Evolutionary conservation across 2,113 vertebrate genomes (phyloP).

Genomic region (Vulpes lagopus): DNA sequence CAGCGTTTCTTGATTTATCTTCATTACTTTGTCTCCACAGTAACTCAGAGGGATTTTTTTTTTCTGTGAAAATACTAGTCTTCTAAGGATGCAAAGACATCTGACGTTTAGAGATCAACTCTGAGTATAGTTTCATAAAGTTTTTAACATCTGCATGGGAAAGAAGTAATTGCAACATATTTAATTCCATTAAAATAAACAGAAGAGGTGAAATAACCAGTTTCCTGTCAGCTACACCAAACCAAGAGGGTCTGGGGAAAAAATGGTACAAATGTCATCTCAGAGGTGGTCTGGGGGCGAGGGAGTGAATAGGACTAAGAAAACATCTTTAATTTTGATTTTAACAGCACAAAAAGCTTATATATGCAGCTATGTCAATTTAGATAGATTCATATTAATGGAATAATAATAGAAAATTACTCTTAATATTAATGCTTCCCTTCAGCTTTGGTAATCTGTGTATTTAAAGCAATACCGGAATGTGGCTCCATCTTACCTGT

Average conservation of each 20-base stretch:
- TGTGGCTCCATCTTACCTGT: not conserved
- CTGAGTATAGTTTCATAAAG: constrained; percentile 23
- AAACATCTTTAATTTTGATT: not conserved
- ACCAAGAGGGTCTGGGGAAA: not conserved
- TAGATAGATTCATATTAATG: not conserved
- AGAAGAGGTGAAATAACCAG: not conserved
- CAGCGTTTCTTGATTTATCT: constrained; percentile 9
- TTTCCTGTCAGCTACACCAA: not conserved
- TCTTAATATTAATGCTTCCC: not conserved
- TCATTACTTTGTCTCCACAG: not conserved
- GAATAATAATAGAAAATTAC: not conserved
- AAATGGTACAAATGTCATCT: not conserved
- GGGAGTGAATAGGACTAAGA: not conserved
- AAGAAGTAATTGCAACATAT: not conserved
- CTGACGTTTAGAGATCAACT: constrained; percentile 45
- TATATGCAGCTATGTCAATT: not conserved
- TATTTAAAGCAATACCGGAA: constrained; percentile 33
- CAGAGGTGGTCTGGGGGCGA: not conserved
- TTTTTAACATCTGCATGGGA: not conserved
- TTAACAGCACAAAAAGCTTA: not conserved
- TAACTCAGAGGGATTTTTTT: not conserved
- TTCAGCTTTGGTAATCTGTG: not conserved
- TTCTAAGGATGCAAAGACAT: constrained; percentile 8
- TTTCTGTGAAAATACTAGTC: constrained; percentile 24
- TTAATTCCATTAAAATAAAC: constrained; percentile 13